Percentiles rank a stretch among this genome's conserved stretches.
Conservation (phyloP, 2,888 invertebrate genomes). For the Galerucella pusilla region DNA sequence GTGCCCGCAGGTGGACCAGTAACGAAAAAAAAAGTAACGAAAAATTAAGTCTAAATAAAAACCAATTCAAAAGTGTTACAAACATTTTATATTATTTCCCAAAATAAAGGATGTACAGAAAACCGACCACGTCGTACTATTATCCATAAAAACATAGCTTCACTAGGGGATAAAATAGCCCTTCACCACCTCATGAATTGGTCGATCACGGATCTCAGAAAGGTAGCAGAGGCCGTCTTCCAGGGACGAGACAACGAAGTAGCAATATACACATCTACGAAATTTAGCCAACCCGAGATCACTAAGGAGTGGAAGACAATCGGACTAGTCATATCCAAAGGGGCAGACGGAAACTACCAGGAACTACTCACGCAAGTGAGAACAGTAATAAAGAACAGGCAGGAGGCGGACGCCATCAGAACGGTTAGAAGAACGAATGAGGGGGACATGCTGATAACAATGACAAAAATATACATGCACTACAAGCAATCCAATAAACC, state of each 20-base stretch:
- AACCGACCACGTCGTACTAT: no score
- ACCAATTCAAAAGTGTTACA: no score
- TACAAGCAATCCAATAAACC: neutral
- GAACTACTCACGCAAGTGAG: no score
- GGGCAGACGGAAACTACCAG: neutral
- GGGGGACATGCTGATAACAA: conserved; percentile 3
- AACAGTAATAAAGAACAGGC: no score
- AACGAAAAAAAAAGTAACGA: no score
- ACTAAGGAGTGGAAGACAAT: neutral
- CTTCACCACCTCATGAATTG: neutral
- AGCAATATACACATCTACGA: neutral
- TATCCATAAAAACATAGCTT: no score
- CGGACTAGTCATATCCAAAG: neutral
- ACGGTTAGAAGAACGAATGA: conserved; percentile 1
- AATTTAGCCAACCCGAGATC: neutral
- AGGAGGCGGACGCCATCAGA: no score
- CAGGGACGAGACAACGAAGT: neutral
- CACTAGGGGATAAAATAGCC: no score
- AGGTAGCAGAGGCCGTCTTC: neutral
- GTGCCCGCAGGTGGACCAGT: no score
- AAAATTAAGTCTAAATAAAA: no score
- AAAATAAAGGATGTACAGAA: no score
- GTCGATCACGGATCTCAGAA: neutral
- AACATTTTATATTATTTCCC: no score
- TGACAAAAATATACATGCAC: conserved; percentile 3